These are phyloP conservation scores for Entomyzon cyanotis DNA, from an alignment of 2,113 vertebrate species.

Conservation along the genomic window DNA sequence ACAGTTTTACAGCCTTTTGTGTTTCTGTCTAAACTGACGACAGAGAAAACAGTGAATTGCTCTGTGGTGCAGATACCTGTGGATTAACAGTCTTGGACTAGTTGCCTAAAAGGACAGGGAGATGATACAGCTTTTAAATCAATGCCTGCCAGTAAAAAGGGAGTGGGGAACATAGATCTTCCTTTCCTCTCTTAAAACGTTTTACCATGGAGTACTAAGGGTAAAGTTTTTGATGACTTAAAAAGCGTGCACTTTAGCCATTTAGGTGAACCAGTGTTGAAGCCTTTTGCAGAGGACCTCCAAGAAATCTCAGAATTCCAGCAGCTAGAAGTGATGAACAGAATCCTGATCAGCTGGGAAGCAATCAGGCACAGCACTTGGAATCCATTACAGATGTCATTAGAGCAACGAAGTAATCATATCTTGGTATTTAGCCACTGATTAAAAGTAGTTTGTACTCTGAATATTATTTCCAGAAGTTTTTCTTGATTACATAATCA, in stretches of 20 bases:
- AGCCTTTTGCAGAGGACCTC: not conserved
- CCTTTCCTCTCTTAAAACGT: not conserved
- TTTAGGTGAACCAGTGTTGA: not conserved
- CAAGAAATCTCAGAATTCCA: conserved; percentile 48
- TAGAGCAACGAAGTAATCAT: conserved; percentile 69
- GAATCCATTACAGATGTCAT: conserved; percentile 60
- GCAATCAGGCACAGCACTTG: conserved; percentile 66
- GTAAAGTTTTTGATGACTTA: not conserved
- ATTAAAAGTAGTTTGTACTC: conserved; percentile 71
- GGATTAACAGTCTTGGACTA: not conserved
- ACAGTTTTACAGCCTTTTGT: not conserved
- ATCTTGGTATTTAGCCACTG: conserved; percentile 66
- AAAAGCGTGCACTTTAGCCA: not conserved
- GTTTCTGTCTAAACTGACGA: not conserved
- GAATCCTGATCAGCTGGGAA: conserved; percentile 42
- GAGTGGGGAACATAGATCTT: fast-evolving
- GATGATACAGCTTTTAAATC: not conserved
- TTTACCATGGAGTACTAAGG: not conserved
- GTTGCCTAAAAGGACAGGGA: not conserved
- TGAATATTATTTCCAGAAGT: conserved; percentile 59
- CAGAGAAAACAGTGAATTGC: not conserved
- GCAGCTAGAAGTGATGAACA: conserved; percentile 10
- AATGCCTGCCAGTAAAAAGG: not conserved
- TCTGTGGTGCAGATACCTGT: not conserved
- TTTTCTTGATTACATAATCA: conserved; percentile 70